These are phyloP conservation scores for Xenus cinereus DNA, from an alignment of 2,113 vertebrate species.

Conservation along the genomic window DNA sequence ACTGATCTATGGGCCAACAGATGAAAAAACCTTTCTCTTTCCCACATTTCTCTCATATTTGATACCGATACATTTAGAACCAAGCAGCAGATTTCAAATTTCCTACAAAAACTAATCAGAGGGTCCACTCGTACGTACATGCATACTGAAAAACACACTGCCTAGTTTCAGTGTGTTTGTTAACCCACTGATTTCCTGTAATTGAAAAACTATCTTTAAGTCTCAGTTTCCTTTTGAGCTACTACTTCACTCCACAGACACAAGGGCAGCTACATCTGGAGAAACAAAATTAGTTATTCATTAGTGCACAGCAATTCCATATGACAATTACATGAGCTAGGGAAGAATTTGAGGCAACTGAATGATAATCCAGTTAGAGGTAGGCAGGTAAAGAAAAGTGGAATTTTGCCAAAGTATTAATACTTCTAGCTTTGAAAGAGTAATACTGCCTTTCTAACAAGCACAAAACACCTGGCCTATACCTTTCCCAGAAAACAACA, in stretches of 20 bases:
- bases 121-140: background rate
- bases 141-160: background rate
- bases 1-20: background rate
- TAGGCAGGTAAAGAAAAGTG: background rate
- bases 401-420: background rate
- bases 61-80: background rate
- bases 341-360: background rate
- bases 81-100: background rate
- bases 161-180: background rate
- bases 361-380: background rate
- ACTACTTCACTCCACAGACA: constrained; percentile 4
- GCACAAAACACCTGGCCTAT: background rate
- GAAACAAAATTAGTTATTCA: constrained; percentile 49
- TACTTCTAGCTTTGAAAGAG: background rate
- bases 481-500: background rate
- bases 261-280: background rate
- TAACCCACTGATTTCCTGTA: background rate
- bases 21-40: background rate
- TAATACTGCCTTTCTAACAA: background rate
- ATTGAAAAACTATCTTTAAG: background rate
- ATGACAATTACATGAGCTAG: background rate
- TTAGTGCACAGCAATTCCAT: constrained; percentile 11
- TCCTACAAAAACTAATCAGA: background rate
- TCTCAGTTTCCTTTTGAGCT: background rate
- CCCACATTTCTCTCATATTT: background rate